Evolutionary conservation across 2,113 vertebrate species (phyloP).

Genomic region (Arizona elegans): DNA sequence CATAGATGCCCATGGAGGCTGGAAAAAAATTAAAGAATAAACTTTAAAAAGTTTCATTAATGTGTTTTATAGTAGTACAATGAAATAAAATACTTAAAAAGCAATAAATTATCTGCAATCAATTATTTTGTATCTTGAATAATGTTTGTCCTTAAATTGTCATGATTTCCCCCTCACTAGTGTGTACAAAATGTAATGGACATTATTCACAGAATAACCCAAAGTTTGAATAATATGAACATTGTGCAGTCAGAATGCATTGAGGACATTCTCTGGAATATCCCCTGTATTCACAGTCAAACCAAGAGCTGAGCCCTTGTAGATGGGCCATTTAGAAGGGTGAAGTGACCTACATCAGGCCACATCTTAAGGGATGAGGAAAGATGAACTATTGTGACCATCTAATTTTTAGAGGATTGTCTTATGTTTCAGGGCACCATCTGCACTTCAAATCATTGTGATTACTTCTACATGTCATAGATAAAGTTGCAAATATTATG

Average conservation of each 20-base stretch:
- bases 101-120: conserved; percentile 10
- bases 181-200: neutral
- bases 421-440: neutral
- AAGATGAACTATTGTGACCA: neutral
- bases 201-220: neutral
- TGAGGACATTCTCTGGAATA: neutral
- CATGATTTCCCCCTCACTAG: neutral
- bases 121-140: conserved; percentile 20
- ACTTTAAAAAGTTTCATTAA: conserved; percentile 27
- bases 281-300: neutral
- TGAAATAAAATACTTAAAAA: neutral
- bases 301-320: neutral
- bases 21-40: conserved; percentile 40
- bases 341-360: neutral
- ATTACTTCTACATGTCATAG: neutral
- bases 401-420: neutral
- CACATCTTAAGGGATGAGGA: neutral
- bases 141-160: conserved; percentile 9
- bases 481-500: neutral
- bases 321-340: neutral
- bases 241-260: neutral
- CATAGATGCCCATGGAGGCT: neutral
- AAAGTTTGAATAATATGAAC: neutral
- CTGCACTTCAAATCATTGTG: neutral
- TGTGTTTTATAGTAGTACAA: neutral